Conservation (phyloP, 2,888 invertebrate genomes). For the Atherix ibis region DNA sequence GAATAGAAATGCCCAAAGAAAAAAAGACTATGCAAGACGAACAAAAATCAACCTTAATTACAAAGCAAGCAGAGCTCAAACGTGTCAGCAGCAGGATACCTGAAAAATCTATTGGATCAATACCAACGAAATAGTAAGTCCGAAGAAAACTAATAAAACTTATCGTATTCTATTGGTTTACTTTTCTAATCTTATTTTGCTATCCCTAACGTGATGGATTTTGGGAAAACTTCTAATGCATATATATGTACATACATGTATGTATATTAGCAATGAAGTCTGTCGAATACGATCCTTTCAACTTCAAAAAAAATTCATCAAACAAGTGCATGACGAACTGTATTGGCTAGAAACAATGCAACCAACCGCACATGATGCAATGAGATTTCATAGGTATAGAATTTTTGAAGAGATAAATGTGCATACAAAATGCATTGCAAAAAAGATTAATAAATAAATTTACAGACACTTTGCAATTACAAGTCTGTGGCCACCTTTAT, state of each 20-base stretch:
- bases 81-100: no score
- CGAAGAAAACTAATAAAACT: no score
- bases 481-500: constrained; percentile 31
- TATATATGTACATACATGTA: no score
- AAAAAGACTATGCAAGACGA: background rate
- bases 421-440: background rate
- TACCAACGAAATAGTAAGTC: no score
- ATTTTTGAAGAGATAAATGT: background rate
- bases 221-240: no score
- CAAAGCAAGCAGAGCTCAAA: background rate
- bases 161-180: no score
- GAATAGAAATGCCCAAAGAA: background rate
- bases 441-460: background rate
- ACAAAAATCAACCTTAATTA: background rate
- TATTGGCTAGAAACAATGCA: constrained; percentile 30
- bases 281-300: constrained; percentile 9
- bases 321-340: constrained; percentile 30
- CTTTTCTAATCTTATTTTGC: no score
- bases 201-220: no score
- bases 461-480: constrained; percentile 29
- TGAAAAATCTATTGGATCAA: no score
- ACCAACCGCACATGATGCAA: constrained; percentile 30
- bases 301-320: constrained; percentile 19
- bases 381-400: constrained; percentile 30
- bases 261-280: constrained; percentile 7